Percentiles rank a stretch among this genome's conserved stretches.
These are phyloP conservation scores for Sminthurides aquaticus DNA, from an alignment of 2,888 invertebrate genomes.

Conservation along the genomic window DNA sequence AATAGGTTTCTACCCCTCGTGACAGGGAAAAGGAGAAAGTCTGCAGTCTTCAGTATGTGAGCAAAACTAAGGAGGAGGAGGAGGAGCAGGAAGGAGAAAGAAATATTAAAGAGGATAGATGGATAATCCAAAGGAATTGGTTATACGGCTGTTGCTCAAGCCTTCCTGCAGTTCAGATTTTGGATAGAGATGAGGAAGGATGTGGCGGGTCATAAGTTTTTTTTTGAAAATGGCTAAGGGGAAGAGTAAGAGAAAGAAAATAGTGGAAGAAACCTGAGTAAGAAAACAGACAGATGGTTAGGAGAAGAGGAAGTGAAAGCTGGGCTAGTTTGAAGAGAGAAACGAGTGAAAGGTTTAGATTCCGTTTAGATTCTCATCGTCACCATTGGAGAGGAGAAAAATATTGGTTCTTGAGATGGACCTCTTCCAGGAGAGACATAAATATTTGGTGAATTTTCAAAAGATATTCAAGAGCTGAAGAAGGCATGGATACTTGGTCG, in stretches of 20 bases:
- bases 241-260: constrained; percentile 4
- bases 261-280: constrained; percentile 4
- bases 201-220: background rate
- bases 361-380: background rate
- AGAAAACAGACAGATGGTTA: too few relatives aligned
- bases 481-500: background rate
- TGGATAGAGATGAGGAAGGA: background rate
- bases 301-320: too few relatives aligned
- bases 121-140: background rate
- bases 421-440: constrained; percentile 15
- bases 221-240: background rate
- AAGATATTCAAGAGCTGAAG: background rate
- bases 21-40: background rate
- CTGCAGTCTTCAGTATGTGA: too few relatives aligned
- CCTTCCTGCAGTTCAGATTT: too few relatives aligned
- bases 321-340: too few relatives aligned
- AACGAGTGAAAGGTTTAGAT: too few relatives aligned
- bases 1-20: background rate
- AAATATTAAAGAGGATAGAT: background rate
- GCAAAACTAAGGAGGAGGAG: background rate
- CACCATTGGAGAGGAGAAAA: background rate
- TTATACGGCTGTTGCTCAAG: too few relatives aligned
- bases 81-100: background rate
- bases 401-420: constrained; percentile 18
- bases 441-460: constrained; percentile 12